phyloP scores from a whole-genome alignment of 2,797 vertebrate genomes.

The Cyprinella venusta region DNA sequence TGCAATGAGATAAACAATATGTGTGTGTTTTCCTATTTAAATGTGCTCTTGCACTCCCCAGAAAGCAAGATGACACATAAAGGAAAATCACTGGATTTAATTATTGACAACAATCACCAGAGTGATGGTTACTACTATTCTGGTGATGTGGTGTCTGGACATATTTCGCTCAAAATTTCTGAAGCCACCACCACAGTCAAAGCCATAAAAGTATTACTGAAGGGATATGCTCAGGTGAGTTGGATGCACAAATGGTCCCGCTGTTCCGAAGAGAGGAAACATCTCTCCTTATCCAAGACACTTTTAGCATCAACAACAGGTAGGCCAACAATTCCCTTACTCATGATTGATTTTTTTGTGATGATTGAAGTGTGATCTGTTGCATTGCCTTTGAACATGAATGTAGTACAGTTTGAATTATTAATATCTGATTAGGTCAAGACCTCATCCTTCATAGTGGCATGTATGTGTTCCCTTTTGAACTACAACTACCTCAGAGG shows the following conservation, averaged over 20 bases:
- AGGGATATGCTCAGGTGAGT: slow-evolving; percentile 73
- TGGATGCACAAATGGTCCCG: slow-evolving; percentile 64
- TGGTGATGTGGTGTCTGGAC: slow-evolving; percentile 77
- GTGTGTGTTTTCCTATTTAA: not conserved
- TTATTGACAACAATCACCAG: slow-evolving; percentile 68
- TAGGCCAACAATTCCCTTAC: not conserved
- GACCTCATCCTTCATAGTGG: slow-evolving; percentile 75
- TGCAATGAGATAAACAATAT: not conserved
- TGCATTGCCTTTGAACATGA: not conserved
- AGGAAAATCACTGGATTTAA: slow-evolving; percentile 71
- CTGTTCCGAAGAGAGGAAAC: slow-evolving; percentile 66
- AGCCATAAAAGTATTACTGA: slow-evolving; percentile 70
- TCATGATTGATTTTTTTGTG: not conserved
- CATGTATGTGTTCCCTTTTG: slow-evolving; percentile 81
- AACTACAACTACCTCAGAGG: slow-evolving; percentile 81
- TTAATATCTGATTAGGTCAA: slow-evolving; percentile 65
- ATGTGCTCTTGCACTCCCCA: not conserved
- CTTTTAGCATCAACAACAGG: slow-evolving; percentile 50
- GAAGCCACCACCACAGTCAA: slow-evolving; percentile 65
- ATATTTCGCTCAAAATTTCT: slow-evolving; percentile 73
- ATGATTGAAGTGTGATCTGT: not conserved
- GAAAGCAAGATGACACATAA: slow-evolving; percentile 25
- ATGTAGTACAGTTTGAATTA: not conserved
- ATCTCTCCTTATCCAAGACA: slow-evolving; percentile 68
- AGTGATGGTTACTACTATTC: slow-evolving; percentile 74